These are phyloP conservation scores for Lutjanus argentimaculatus DNA, from an alignment of 2,797 vertebrate species.

Conservation along the genomic window DNA sequence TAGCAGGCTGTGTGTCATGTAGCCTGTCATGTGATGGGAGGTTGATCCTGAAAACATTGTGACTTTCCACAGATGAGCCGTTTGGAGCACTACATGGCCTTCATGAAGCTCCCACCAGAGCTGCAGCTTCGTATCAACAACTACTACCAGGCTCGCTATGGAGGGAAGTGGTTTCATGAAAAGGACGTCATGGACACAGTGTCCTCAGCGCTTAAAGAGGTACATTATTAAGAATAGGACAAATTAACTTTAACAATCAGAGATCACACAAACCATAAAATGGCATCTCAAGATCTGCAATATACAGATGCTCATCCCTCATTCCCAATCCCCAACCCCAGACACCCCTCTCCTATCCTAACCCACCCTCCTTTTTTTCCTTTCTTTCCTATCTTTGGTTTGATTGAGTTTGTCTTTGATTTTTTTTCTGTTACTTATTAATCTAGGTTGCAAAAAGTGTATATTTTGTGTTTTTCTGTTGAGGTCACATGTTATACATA, in stretches of 20 bases:
- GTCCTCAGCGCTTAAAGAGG: conserved; percentile 83
- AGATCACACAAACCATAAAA: no score
- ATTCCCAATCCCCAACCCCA: no score
- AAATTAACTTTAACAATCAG: no score
- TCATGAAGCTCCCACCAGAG: conserved; percentile 87
- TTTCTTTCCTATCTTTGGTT: neutral
- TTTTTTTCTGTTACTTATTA: no score
- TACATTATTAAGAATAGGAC: conserved; percentile 17
- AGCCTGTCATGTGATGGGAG: no score
- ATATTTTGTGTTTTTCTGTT: neutral
- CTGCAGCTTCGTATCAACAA: conserved; percentile 84
- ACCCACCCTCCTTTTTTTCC: no score
- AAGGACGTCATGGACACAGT: conserved; percentile 85
- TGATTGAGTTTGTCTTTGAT: neutral
- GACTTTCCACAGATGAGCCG: conserved; percentile 80
- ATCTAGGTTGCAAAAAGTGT: no score
- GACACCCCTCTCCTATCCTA: no score
- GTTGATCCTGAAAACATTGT: neutral
- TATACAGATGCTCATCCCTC: no score
- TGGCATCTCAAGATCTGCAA: no score
- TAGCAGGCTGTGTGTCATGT: no score
- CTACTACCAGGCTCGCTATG: conserved; percentile 85
- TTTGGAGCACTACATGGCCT: conserved; percentile 87
- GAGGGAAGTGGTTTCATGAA: conserved; percentile 86
- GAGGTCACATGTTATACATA: no score